These are phyloP conservation scores for Drosophila suzukii DNA, from an alignment of 1,140 invertebrate species.

Conservation along the genomic window DNA sequence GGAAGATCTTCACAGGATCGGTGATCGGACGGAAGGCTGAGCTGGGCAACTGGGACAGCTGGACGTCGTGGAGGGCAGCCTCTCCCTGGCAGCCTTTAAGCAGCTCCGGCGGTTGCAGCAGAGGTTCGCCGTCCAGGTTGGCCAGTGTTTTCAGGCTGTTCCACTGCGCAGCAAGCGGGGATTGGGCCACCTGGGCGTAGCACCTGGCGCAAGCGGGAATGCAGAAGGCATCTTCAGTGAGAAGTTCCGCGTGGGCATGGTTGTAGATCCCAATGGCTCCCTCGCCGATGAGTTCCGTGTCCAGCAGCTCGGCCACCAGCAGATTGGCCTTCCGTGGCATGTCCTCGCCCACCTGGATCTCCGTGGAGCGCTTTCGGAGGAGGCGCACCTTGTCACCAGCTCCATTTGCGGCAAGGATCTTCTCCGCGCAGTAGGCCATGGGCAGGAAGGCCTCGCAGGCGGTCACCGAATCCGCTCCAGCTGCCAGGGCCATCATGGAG, in stretches of 20 bases:
- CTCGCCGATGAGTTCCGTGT: slow-evolving; percentile 99
- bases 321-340: slow-evolving; percentile 94
- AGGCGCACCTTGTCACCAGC: slow-evolving; percentile 92
- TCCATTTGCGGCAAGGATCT: slow-evolving; percentile 93
- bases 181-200: slow-evolving; percentile 95
- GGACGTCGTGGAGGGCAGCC: slow-evolving; percentile 92
- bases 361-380: slow-evolving; percentile 95
- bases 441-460: slow-evolving; percentile 98
- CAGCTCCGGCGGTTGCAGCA: slow-evolving; percentile 87
- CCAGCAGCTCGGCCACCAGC: slow-evolving; percentile 98
- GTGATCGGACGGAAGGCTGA: slow-evolving; percentile 89
- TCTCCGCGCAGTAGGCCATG: slow-evolving; percentile 95
- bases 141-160: slow-evolving; percentile 90
- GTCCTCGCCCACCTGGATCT: slow-evolving; percentile 93
- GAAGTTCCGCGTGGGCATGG: slow-evolving; percentile 93
- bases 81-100: slow-evolving; percentile 86
- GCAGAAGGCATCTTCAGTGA: slow-evolving; percentile 94
- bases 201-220: slow-evolving; percentile 93
- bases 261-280: slow-evolving; percentile 95
- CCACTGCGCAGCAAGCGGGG: slow-evolving; percentile 90
- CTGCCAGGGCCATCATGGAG: slow-evolving; percentile 97
- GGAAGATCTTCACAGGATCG: slow-evolving; percentile 90
- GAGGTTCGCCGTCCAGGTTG: slow-evolving; percentile 86
- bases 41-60: slow-evolving; percentile 91
- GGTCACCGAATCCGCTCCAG: slow-evolving; percentile 94